phyloP scores from a whole-genome alignment of 2,797 vertebrate genomes.

The Malurus leucopterus region DNA sequence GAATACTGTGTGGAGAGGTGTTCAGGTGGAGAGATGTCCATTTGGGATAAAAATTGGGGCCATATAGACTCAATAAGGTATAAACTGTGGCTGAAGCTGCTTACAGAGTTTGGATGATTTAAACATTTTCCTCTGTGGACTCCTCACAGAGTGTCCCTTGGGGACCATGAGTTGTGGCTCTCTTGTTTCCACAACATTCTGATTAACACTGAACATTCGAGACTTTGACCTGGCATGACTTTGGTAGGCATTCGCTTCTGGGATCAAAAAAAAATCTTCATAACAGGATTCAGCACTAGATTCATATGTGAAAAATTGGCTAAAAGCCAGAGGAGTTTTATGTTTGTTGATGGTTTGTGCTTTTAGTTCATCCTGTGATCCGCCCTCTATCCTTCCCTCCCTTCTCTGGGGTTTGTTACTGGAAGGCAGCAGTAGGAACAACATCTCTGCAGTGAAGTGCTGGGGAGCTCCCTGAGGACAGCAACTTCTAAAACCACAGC shows the following conservation, averaged over 20 bases:
- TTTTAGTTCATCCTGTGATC: not conserved
- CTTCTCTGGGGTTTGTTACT: not conserved
- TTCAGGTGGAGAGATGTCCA: not conserved
- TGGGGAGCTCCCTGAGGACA: not conserved
- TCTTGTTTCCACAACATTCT: not conserved
- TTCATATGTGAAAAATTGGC: not conserved
- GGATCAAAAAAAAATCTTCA: not conserved
- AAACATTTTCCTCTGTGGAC: not conserved
- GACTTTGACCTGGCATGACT: not conserved
- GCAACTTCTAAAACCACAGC: not conserved
- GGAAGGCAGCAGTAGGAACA: not conserved
- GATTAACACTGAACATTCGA: not conserved
- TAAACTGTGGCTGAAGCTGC: not conserved
- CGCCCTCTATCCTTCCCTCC: not conserved
- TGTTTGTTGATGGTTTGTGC: not conserved
- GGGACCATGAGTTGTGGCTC: rapidly evolving
- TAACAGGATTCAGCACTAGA: not conserved
- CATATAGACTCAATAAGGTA: rapidly evolving
- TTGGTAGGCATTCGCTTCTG: not conserved
- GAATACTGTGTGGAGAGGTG: not conserved
- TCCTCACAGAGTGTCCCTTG: rapidly evolving
- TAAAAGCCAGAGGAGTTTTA: not conserved
- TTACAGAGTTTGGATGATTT: not conserved
- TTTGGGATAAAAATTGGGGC: not conserved
- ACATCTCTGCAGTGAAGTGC: not conserved